A percentile compares a stretch with the other conserved stretches of the same genome.
These are phyloP conservation scores for Rhynchophorus ferrugineus DNA, from an alignment of 1,140 invertebrate species.

Conservation along the genomic window DNA sequence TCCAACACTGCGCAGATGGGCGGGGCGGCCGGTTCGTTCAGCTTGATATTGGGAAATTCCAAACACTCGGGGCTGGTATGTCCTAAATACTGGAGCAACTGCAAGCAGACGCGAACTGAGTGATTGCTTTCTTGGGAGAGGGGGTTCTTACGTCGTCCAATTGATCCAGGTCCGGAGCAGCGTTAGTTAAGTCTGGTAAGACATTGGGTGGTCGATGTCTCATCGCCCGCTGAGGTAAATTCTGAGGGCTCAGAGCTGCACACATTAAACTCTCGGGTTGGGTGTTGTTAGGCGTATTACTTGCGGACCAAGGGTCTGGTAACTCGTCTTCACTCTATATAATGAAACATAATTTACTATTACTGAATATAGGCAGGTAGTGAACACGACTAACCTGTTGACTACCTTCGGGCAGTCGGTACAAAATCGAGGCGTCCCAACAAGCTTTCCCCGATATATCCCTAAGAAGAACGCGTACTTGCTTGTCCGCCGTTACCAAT, in stretches of 20 bases:
- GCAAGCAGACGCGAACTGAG: no score
- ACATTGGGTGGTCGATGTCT: constrained; percentile 63
- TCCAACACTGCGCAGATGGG: constrained; percentile 63
- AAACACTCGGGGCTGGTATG: constrained; percentile 87
- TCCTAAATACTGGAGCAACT: constrained; percentile 85
- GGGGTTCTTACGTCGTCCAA: constrained; percentile 87
- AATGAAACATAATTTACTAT: background rate
- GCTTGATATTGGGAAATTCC: constrained; percentile 56
- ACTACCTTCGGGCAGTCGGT: constrained; percentile 54
- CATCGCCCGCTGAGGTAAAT: constrained; percentile 56
- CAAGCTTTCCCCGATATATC: constrained; percentile 95
- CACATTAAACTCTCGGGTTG: constrained; percentile 41
- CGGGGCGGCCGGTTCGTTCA: constrained; percentile 64
- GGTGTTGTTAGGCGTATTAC: constrained; percentile 12
- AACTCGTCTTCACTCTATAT: constrained; percentile 1
- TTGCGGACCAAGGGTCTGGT: background rate
- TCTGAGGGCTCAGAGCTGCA: constrained; percentile 32
- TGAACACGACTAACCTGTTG: constrained; percentile 21
- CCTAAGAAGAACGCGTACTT: constrained; percentile 79
- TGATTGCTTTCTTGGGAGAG: no score
- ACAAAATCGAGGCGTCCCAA: constrained; percentile 90
- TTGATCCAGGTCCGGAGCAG: constrained; percentile 84
- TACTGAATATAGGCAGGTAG: background rate
- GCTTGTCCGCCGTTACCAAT: constrained; percentile 54
- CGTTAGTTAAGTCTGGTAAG: constrained; percentile 73